Base-by-base conservation (phyloP, 2,797 vertebrate species). In the Mustela erminea region DNA sequence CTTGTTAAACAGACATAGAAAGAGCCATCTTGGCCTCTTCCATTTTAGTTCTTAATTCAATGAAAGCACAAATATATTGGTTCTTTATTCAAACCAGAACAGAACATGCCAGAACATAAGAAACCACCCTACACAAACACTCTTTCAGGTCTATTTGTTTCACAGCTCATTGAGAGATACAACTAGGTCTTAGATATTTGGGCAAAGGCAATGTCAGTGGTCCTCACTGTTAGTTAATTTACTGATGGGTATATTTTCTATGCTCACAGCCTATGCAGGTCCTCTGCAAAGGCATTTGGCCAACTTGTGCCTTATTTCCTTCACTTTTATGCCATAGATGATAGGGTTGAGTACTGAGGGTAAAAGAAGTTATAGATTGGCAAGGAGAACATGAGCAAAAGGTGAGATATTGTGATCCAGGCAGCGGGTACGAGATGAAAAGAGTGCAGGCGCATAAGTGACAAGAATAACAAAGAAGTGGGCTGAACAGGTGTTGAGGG, bases 401-500 rank as follows among this genome's bases (percentile, higher is more conserved):
- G 83, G 83, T 49, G 98, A 97, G 17, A 98, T 60, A 15, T 58
- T 89, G 0, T 23, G 92, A 15, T 98, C 95, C 18, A 97, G 43
- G 3, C 75, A 35, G 62, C 98, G 96, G 5, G 43, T 66, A 6
- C 98, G 32, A 62, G 87, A 92, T 0, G 83, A 97, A 96, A 98
- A 98, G 52, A 98, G 77, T 7, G 20, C 95, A 3, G 98, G 98
- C 64, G 96, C 77, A 0, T 98, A 99, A 93, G 98, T 98, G 88
- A 96, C 87, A 93, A 99, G 97, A 43, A 98, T 90, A 66, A 95
- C 84, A 3, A 98, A 93, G 93, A 98, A 32, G 21, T 99, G 99
- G 84, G 99, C 98, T n/a, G 98, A 25, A 38, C 99, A 99, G 49
- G 99, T 99, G 97, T 98, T 99, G 6, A 98, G 75, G 18, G 99